Evolutionary conservation across 1,140 invertebrate species (phyloP).

Genomic region (Drosophila hydei): DNA sequence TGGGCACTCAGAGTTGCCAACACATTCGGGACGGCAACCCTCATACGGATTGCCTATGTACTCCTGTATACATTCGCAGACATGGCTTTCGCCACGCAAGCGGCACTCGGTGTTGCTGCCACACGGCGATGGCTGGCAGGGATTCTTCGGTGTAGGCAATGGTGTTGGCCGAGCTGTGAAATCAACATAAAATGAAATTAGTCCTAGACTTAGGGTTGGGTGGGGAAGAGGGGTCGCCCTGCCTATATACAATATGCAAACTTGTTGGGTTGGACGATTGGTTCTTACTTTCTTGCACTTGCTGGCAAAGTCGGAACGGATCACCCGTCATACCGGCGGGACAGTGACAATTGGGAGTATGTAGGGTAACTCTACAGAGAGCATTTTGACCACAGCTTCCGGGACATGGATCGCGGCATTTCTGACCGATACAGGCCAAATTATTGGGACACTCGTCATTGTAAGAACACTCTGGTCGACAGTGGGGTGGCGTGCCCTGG

Average conservation of each 20-base stretch:
- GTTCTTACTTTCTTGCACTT: conserved; percentile 84
- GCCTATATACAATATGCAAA: conserved; percentile 84
- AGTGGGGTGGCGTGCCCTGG: conserved; percentile 87
- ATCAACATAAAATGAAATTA: neutral
- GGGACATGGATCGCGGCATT: conserved; percentile 90
- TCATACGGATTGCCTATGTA: conserved; percentile 86
- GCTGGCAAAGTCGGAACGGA: conserved; percentile 86
- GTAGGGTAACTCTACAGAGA: conserved; percentile 89
- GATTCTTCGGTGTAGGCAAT: conserved; percentile 85
- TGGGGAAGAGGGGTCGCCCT: conserved; percentile 18
- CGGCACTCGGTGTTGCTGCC: conserved; percentile 86
- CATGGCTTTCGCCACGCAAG: conserved; percentile 83
- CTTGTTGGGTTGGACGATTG: conserved; percentile 17
- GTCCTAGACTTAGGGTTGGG: neutral
- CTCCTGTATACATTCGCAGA: conserved; percentile 85
- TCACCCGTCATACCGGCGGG: conserved; percentile 88
- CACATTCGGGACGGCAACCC: conserved; percentile 87
- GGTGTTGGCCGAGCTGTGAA: conserved; percentile 82
- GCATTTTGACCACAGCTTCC: conserved; percentile 90
- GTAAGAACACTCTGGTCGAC: conserved; percentile 87
- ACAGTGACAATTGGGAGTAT: conserved; percentile 90
- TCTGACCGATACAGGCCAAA: conserved; percentile 87
- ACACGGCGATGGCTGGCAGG: conserved; percentile 86
- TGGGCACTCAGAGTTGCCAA: conserved; percentile 86
- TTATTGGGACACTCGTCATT: conserved; percentile 88